Evolutionary conservation across 2,888 invertebrate species (phyloP), one percentile per base, ranked within the genome.

Genomic region (Lymantria dispar): DNA sequence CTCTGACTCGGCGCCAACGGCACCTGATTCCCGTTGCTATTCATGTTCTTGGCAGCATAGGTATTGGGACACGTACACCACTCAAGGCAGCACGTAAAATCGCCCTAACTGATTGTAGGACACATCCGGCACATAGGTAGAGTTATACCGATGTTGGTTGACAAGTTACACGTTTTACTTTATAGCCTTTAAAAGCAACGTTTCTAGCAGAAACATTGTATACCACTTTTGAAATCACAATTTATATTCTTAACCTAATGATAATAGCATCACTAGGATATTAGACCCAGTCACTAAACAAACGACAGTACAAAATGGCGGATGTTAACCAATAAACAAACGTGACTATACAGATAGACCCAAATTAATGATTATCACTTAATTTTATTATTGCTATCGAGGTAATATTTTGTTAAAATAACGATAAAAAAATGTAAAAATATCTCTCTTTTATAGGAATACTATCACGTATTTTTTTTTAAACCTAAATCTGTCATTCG

Each of bases 21-120:
- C 92, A 92, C 91, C 91, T 92, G 93, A 86, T 93, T 94, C 86
- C 92, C 93, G 89, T 93, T 94, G 84, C 92, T 92, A 88, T 93
- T 94, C 94, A 94, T 94, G 85, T 78, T 88, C 84, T 92, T 85
- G 85, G 88, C 89, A 89, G 92, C 92, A 92, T 91, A 92, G 92
- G 92, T 92, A 81, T 92, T 85, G 78, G 83, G 86, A 90, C 88
- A 90, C 89, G 90, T 92, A 92, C 87, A 93, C 90, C 88, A 86
- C 92, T 92, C 92, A 91, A 92, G 93, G 93, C 92, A 92, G 93
- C 92, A 92, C 92, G 90, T 85, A 86, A 84, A 83, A 78, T 87
- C 85, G 83, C 85, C 87, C 85, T 90, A 89, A 85, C 85, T 80
- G 86, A 89, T 87, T 87, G 87, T 90, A 90, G 88, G 87, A 90